Evolutionary conservation across 2,113 vertebrate genomes (phyloP), one percentile per base, ranked within the genome.

Genomic region (Lophochroa leadbeateri): DNA sequence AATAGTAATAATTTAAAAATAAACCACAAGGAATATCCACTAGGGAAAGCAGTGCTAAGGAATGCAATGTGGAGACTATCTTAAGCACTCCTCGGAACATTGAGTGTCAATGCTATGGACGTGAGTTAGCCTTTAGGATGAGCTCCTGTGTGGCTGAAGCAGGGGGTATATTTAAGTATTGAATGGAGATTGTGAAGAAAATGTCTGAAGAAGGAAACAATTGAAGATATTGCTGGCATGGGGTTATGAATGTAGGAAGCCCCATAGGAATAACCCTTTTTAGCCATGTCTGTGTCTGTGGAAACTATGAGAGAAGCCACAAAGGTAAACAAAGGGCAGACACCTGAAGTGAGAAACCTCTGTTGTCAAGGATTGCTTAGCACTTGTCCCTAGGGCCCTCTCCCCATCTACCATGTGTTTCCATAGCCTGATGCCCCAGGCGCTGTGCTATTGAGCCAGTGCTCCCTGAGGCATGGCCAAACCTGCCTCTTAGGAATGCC

Each of bases 41-140:
- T 60, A 13, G n/a, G 18, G 35, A 61, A 78, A 17, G 33, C 17
- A 19, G 20, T 3, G 55, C 52, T 47, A 13, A 35, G 15, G 46
- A 61, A 78, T 20, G 28, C 17, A 17, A 21, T 3, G 8, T 57
- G 55, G 78, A 68, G 29, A 37, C 25, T 13, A 21, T 33, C 23
- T 67, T 31, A 33, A 67, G n/a, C 25, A 31, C 24, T 63, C 31
- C 13, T 65, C 64, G n/a, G 49, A 71, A 18, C 44, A 47, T 8
- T n/a, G 20, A 33, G 35, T 39, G 33, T 27, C 7, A 5, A 0
- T 41, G 31, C 9, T 57, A 6, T 0, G 3, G 57, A 24, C 7
- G 28, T 24, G 14, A 50, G 17, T 25, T 28, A 43, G 21, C n/a
- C 58, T 63, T 41, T 41, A 43, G 28, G 33, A 25, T 72, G n/a